Conservation (phyloP, 2,113 vertebrate genomes). For the Arizona elegans region DNA sequence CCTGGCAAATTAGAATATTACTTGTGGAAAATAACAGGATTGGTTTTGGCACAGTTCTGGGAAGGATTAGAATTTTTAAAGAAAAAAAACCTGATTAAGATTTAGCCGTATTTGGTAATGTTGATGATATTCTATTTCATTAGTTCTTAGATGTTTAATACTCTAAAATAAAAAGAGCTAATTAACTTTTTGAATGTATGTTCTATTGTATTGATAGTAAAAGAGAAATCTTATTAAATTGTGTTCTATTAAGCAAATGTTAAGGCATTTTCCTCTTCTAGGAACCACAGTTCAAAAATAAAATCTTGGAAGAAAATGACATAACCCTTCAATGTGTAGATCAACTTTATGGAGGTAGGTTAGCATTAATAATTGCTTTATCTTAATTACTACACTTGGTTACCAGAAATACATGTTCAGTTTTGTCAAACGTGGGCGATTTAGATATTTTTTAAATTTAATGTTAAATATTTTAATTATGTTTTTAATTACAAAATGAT, state of each 20-base stretch:
- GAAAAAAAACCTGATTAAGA: neutral
- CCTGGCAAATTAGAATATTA: neutral
- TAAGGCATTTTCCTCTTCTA: conserved; percentile 53
- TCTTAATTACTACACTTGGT: neutral
- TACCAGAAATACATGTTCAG: neutral
- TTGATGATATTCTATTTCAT: neutral
- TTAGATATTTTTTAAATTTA: neutral
- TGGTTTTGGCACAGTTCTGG: neutral
- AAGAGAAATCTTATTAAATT: neutral
- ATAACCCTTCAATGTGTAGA: conserved; percentile 87
- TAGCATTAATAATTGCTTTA: neutral
- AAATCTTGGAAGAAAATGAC: conserved; percentile 85
- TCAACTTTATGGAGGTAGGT: conserved; percentile 83
- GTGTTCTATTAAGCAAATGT: neutral
- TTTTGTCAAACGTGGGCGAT: neutral
- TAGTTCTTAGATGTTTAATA: neutral
- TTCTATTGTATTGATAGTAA: neutral
- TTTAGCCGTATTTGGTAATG: neutral
- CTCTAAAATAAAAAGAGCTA: neutral
- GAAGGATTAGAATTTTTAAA: neutral
- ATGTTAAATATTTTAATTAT: neutral
- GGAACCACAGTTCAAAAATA: conserved; percentile 82
- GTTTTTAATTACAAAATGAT: neutral
- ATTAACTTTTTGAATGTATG: neutral
- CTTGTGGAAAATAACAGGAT: neutral